Conservation (phyloP, 1,140 invertebrate species). For the Myzus persicae region DNA sequence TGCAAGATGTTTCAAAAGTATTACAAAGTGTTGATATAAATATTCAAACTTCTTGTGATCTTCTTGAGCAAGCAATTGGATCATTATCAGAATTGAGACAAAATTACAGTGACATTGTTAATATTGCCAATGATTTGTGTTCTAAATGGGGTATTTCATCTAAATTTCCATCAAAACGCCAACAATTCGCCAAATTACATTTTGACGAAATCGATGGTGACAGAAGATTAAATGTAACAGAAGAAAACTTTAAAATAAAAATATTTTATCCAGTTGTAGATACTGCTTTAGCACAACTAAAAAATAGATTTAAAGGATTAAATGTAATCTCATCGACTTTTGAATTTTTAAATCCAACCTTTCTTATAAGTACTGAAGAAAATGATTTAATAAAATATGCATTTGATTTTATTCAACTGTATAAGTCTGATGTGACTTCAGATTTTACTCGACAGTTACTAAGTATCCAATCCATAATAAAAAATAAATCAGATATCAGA, state of each 20-base stretch:
- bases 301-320: slow-evolving; percentile 6
- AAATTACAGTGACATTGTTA: not conserved
- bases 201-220: not conserved
- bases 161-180: not conserved
- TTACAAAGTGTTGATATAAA: not conserved
- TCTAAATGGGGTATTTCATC: slow-evolving; percentile 1
- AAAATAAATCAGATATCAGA: slow-evolving; percentile 11
- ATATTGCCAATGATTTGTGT: not conserved
- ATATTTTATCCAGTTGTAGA: slow-evolving; percentile 1
- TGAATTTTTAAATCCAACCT: not conserved
- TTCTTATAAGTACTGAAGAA: not conserved
- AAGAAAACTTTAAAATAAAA: not conserved
- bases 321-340: not conserved
- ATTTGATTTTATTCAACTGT: not conserved
- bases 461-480: slow-evolving; percentile 4
- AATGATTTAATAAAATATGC: slow-evolving; percentile 6
- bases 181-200: not conserved
- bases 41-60: not conserved
- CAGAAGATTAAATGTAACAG: not conserved
- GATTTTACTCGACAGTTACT: slow-evolving; percentile 2
- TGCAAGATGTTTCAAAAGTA: not conserved
- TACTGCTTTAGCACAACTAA: not conserved
- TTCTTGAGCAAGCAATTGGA: not conserved
- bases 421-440: slow-evolving; percentile 19
- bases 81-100: not conserved